Percentiles rank a stretch among this genome's conserved stretches.
phyloP scores from a whole-genome alignment of 2,113 vertebrate species.

The Tachycineta bicolor region DNA sequence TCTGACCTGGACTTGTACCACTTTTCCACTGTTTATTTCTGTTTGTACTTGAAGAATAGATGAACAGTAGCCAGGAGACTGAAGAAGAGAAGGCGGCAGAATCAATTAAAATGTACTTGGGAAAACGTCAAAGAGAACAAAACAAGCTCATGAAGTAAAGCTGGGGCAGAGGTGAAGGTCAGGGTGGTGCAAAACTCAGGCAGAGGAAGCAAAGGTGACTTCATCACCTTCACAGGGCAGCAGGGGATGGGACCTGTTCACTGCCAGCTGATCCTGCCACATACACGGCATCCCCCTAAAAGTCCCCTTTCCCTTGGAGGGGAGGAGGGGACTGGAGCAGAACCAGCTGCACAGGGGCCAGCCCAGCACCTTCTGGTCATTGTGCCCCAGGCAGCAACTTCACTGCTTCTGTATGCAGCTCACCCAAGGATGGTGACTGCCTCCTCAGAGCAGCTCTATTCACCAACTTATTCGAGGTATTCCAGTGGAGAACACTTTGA shows the following conservation, averaged over 20 bases:
- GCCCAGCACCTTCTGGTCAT: background rate
- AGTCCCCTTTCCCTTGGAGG: background rate
- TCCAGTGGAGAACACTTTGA: background rate
- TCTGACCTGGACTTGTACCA: background rate
- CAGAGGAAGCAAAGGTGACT: background rate
- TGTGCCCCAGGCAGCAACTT: background rate
- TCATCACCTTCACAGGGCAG: background rate
- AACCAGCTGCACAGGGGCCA: background rate
- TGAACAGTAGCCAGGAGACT: background rate
- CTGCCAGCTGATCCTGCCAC: background rate
- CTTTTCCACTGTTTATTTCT: background rate
- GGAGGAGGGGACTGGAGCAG: background rate
- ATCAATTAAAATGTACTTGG: background rate
- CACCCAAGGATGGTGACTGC: background rate
- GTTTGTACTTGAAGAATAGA: background rate
- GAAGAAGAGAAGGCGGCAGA: background rate
- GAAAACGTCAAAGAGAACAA: background rate
- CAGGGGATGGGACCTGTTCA: background rate
- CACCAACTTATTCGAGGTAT: background rate
- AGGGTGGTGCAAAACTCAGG: fast-evolving
- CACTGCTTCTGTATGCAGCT: fast-evolving
- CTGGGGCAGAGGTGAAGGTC: background rate
- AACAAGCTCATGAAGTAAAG: background rate
- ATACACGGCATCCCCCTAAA: background rate
- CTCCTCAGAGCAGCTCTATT: background rate